phyloP scores from a whole-genome alignment of 2,888 invertebrate genomes.

The Drosophila parthenogenetica region DNA sequence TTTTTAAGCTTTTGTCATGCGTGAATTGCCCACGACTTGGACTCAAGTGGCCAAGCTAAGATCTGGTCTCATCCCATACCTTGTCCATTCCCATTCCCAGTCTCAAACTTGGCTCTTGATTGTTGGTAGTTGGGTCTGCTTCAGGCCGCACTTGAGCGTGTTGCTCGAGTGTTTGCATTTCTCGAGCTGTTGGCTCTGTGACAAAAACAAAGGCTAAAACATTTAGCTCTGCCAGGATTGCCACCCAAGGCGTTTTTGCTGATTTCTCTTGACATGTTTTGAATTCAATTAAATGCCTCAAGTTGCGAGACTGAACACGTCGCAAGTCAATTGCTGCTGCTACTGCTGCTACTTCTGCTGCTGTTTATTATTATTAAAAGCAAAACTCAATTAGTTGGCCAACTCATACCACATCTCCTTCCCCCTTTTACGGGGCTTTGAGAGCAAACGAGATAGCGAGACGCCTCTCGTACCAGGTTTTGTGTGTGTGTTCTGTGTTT shows the following conservation, averaged over 20 bases:
- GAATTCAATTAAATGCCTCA: slow-evolving; percentile 74
- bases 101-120: slow-evolving; percentile 26
- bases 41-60: slow-evolving; percentile 60
- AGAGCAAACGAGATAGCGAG: background rate
- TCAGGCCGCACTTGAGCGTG: slow-evolving; percentile 56
- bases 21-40: slow-evolving; percentile 44
- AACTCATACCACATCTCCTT: background rate
- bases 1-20: slow-evolving; percentile 69
- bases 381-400: slow-evolving; percentile 77
- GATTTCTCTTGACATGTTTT: slow-evolving; percentile 78
- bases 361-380: slow-evolving; percentile 77
- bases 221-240: slow-evolving; percentile 42
- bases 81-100: too few relatives aligned
- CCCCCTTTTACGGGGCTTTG: background rate
- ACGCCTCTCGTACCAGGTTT: slow-evolving; percentile 20
- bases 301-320: slow-evolving; percentile 47
- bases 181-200: slow-evolving; percentile 50
- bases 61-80: slow-evolving; percentile 24
- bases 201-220: background rate
- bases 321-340: slow-evolving; percentile 48
- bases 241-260: slow-evolving; percentile 65
- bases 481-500: background rate
- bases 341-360: slow-evolving; percentile 29
- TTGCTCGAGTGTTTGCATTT: slow-evolving; percentile 66
- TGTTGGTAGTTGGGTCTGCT: slow-evolving; percentile 16